Evolutionary conservation across 1,140 invertebrate species (phyloP), one percentile per base, ranked within the genome.

Genomic region (Holcopasites calliopsidis): DNA sequence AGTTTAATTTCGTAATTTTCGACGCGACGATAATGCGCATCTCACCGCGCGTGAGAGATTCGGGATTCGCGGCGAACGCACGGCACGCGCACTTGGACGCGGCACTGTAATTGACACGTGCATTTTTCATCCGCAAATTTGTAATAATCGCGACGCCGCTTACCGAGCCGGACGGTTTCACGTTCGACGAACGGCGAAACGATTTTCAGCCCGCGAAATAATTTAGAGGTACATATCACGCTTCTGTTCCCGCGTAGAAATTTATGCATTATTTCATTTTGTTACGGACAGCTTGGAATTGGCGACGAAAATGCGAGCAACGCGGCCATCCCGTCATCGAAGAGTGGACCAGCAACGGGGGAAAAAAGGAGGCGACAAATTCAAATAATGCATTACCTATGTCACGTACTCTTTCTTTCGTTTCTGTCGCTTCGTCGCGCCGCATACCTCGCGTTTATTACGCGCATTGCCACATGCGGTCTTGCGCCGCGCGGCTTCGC

Each of bases 371-470:
- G 54, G 61, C 10, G 26, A 1, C 13, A 55, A 66, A 73, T 55
- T 69, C 69, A 69, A 60, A 57, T 68, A 75, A 75, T 40, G 64
- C 65, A 69, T 68, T 69, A 60, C 35, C 23, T 60, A 23, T 38
- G 35, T 21, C n/a, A 23, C n/a, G 11, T 31, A 47, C 11, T 68
- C 42, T 58, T 52, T 40, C n/a, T 6, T 18, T 5, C 33, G 52
- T 68, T 21, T 38, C 40, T 50, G 13, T 16, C 50, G 31, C 8
- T 11, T 28, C 21, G 16, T 11, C 8, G 8, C 52, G 33, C 26
- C 23, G 28, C 72, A 35, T 69, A 66, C 3, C 40, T 35, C 10
- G 52, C 54, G 58, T 69, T 75, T 75, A 75, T 75, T 55, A 74
- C 38, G 50, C 60, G 38, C 42, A 49, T 69, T 69, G 73, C 49